Evolutionary conservation across 1,140 invertebrate species (phyloP).

Genomic region (Philopotamus ludificatus): DNA sequence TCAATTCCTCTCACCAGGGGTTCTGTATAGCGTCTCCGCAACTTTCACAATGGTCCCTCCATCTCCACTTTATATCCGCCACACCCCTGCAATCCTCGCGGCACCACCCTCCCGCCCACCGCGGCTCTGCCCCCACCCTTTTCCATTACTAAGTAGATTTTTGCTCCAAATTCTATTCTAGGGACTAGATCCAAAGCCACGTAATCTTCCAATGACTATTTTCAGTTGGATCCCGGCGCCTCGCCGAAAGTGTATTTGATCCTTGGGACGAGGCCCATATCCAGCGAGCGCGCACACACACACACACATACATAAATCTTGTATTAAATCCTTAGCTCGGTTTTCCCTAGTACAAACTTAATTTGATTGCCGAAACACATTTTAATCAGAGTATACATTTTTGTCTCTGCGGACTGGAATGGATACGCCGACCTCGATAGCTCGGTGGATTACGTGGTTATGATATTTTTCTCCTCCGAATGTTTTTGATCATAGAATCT

Average conservation of each 20-base stretch:
- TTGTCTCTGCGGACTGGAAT: too few species aligned
- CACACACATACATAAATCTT: too few species aligned
- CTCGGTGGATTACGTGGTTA: too few species aligned
- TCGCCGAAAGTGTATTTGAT: neutral
- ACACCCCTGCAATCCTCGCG: neutral
- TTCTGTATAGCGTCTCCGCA: slow-evolving; percentile 2
- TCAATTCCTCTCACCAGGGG: slow-evolving; percentile 22
- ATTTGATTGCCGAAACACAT: too few species aligned
- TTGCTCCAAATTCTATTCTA: slow-evolving; percentile 7
- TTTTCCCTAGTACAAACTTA: too few species aligned
- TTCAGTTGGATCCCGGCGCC: slow-evolving; percentile 17
- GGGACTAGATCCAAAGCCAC: slow-evolving; percentile 13
- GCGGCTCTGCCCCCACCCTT: neutral
- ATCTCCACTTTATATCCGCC: neutral
- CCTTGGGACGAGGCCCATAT: neutral
- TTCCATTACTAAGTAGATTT: slow-evolving; percentile 19
- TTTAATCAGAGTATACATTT: too few species aligned
- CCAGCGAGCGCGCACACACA: too few species aligned
- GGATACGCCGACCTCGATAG: too few species aligned
- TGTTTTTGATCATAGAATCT: too few species aligned
- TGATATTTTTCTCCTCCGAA: too few species aligned
- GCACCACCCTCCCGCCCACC: neutral
- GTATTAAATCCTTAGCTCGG: too few species aligned
- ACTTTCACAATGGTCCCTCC: slow-evolving; percentile 1
- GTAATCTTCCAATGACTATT: slow-evolving; percentile 30